These are phyloP conservation scores for Labeo rohita DNA, from an alignment of 2,113 vertebrate genomes.

Conservation along the genomic window DNA sequence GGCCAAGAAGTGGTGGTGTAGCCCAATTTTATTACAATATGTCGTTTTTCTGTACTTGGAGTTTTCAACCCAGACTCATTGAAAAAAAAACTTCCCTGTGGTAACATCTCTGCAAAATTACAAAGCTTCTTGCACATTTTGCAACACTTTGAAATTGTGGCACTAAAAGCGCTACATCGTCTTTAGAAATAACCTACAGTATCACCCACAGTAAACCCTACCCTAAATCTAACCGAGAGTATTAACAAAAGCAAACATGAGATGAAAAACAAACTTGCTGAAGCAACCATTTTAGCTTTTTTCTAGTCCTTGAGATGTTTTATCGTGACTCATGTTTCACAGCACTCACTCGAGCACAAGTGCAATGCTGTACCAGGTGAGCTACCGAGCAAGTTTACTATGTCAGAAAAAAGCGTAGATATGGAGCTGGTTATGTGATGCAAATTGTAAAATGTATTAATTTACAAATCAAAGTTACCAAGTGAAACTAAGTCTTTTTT, in stretches of 20 bases:
- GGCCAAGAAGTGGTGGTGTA: background rate
- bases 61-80: background rate
- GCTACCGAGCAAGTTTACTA: background rate
- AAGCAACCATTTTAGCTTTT: background rate
- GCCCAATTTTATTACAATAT: background rate
- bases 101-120: background rate
- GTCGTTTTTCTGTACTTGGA: background rate
- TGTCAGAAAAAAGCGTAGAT: background rate
- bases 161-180: background rate
- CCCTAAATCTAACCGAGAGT: background rate
- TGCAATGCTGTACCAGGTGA: background rate
- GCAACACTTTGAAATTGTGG: background rate
- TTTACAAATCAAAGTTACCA: background rate
- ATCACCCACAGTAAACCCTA: background rate
- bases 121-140: background rate
- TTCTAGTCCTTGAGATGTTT: background rate
- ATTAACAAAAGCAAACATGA: background rate
- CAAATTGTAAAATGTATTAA: background rate
- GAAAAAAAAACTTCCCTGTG: background rate
- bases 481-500: background rate
- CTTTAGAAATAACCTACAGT: background rate
- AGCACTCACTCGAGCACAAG: background rate
- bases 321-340: background rate
- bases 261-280: no score
- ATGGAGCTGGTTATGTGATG: background rate